Percentiles rank a stretch among this genome's conserved stretches.
Evolutionary conservation across 2,797 vertebrate genomes (phyloP).

Genomic region (Pipistrellus nathusii): DNA sequence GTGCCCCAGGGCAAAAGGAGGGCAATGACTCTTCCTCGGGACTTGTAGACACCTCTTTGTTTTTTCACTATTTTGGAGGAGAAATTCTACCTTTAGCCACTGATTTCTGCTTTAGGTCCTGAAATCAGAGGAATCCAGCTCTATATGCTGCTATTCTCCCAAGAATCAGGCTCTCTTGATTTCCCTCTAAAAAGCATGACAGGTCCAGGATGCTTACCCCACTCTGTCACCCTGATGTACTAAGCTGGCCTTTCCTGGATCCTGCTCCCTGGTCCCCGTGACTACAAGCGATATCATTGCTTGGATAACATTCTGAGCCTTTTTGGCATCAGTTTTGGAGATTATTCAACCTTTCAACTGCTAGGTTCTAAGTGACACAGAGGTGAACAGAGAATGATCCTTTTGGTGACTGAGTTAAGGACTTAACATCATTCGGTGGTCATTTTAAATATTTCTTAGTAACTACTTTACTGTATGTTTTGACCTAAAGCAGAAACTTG

Average conservation of each 20-base stretch:
- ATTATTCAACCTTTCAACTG: neutral
- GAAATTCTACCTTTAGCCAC: slow-evolving; percentile 19
- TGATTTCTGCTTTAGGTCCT: slow-evolving; percentile 43
- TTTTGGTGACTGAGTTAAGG: neutral
- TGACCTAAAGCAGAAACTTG: neutral
- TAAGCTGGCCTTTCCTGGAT: neutral
- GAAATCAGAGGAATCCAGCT: neutral
- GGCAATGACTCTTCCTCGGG: neutral
- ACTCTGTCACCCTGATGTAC: neutral
- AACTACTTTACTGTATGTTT: neutral
- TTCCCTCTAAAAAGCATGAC: neutral
- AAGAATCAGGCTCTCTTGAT: neutral
- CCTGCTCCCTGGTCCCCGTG: neutral
- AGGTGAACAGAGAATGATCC: neutral
- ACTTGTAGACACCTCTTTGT: neutral
- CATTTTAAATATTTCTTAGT: neutral
- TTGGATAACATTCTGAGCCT: neutral
- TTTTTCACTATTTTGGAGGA: neutral
- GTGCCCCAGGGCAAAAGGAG: neutral
- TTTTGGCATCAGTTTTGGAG: neutral
- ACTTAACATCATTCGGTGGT: neutral
- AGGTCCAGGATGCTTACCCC: neutral
- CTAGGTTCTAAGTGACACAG: neutral
- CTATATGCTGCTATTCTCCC: neutral
- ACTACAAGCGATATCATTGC: no score